Base-by-base conservation (phyloP, 2,113 vertebrate genomes). In the Pseudolaguvia tuberculata region DNA sequence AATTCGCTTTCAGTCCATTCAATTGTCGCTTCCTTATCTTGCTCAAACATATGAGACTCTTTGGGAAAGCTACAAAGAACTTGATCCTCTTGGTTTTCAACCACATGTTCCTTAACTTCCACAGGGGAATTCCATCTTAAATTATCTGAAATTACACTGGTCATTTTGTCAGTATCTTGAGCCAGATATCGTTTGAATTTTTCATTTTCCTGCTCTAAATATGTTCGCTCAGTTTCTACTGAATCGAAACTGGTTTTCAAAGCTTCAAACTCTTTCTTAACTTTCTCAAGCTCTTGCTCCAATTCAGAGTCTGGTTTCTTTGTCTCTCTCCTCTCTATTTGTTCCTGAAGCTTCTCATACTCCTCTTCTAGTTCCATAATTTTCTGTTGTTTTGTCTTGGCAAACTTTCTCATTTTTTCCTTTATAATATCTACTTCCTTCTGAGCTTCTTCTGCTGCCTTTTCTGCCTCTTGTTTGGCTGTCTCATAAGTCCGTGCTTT, bases 381-480 rank as follows among this genome's bases (percentile, higher is more conserved):
- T 82, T 98, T 99, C 77, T 96, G 94, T 80, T 99, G 97, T 83
- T 99, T 99, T 13, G 93, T 91, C 85, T 97, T 99, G 45, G 91
- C 94, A 84, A 98, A 97, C 86, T 95, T 99, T 72, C 97, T 93
- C 95, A 97, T 99, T 80, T 97, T 99, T 80, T 99, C 96, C 78
- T 93, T 98, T 80, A 96, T 92, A 12, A 81, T 82, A 20, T 93
- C 91, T 55, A 97, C 92, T 78, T 98, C 95, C 48, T 91, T 92
- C 55, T 86, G 91, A 0, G 93, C 84, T 70, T 94, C 94, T 67
- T 92, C 89, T 0, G 93, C 85, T 70, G 91, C 92, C 18, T 86
- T 89, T 59, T 97, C 91, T 0, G 84, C 83, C 45, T 95, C 93
- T 76, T 88, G 92, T 74, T 85, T 93, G 18, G 87, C 85, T 0